phyloP scores from a whole-genome alignment of 2,888 invertebrate genomes.

The Polia nebulosa region DNA sequence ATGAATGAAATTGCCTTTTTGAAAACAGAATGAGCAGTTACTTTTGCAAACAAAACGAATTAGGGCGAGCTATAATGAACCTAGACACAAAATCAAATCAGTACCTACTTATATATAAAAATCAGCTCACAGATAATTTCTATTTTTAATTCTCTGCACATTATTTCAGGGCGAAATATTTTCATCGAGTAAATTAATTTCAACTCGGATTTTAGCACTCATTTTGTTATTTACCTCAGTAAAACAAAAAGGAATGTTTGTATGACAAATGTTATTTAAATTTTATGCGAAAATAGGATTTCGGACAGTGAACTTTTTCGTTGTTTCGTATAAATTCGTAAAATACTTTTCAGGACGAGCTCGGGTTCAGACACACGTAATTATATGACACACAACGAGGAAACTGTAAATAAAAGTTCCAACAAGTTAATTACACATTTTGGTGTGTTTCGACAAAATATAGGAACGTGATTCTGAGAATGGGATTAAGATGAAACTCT shows the following conservation, averaged over 20 bases:
- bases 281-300: constrained; percentile 63
- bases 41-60: not conserved
- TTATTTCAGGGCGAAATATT: constrained; percentile 25
- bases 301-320: constrained; percentile 58
- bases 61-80: not conserved
- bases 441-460: constrained; percentile 24
- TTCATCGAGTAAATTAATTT: constrained; percentile 37
- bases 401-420: constrained; percentile 54
- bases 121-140: constrained; percentile 15
- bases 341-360: constrained; percentile 48
- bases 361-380: constrained; percentile 45
- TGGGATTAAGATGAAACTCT: not conserved
- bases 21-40: not conserved
- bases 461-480: constrained; percentile 4
- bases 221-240: constrained; percentile 40
- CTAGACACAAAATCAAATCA: constrained; percentile 4
- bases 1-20: constrained; percentile 7
- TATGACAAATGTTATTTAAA: constrained; percentile 63
- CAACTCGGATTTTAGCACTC: constrained; percentile 26
- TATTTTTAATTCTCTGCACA: constrained; percentile 5
- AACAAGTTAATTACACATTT: constrained; percentile 51
- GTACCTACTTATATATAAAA: no score
- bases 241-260: constrained; percentile 56
- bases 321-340: constrained; percentile 48
- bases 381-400: constrained; percentile 39